These are phyloP conservation scores for Eristalis intricaria DNA, from an alignment of 2,888 invertebrate species.

Conservation along the genomic window DNA sequence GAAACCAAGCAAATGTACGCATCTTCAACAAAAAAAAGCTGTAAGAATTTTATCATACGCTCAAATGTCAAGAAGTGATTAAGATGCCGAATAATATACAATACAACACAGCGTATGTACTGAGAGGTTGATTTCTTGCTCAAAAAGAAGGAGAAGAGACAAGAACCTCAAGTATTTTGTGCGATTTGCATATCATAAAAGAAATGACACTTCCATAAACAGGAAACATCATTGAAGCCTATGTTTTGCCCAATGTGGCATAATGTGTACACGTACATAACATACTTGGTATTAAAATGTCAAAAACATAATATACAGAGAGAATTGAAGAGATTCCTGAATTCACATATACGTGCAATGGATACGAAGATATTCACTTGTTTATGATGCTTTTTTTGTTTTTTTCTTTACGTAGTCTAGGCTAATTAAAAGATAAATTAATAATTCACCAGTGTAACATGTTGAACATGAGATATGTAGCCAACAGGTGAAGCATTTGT, in stretches of 20 bases:
- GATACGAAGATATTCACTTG: neutral
- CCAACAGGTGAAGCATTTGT: constrained; percentile 34
- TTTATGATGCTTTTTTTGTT: neutral
- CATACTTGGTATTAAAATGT: neutral
- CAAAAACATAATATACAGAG: neutral
- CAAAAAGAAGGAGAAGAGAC: neutral
- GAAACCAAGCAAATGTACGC: neutral
- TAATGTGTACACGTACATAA: neutral
- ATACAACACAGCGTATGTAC: neutral
- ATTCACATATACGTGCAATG: neutral
- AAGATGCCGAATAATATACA: neutral
- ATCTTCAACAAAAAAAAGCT: neutral
- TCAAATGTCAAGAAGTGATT: neutral
- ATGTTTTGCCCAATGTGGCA: neutral
- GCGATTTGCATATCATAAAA: neutral
- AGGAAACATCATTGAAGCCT: constrained; percentile 1
- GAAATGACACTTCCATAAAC: constrained; percentile 1
- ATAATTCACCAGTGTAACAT: neutral
- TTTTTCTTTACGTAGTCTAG: neutral
- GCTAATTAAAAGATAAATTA: neutral
- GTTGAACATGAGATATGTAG: constrained; percentile 1
- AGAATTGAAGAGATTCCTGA: neutral
- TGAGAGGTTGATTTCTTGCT: neutral
- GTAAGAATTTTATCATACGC: neutral
- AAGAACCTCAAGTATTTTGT: neutral